Conservation (phyloP, 2,797 vertebrate genomes). For the Emydoidea blandingii region DNA sequence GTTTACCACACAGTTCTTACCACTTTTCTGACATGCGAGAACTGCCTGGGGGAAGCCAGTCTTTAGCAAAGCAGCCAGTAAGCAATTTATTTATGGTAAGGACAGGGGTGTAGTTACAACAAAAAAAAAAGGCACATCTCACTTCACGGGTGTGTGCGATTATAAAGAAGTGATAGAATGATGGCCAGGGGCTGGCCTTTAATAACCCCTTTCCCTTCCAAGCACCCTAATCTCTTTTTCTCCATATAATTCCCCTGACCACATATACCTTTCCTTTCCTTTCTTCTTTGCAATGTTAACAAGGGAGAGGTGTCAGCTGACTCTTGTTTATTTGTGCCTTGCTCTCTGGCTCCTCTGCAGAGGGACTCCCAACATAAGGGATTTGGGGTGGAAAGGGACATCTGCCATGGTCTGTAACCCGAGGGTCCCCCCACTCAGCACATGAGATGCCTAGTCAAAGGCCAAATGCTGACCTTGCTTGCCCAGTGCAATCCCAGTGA, state of each 20-base stretch:
- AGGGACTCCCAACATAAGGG: not conserved
- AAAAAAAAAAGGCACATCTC: not conserved
- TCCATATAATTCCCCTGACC: not conserved
- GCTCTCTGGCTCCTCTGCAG: not conserved
- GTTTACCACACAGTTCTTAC: conserved; percentile 24
- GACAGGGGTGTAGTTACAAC: conserved; percentile 17
- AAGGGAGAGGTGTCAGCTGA: not conserved
- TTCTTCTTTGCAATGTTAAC: not conserved
- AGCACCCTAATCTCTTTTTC: not conserved
- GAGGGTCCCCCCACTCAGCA: not conserved
- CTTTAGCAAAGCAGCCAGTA: conserved; percentile 21
- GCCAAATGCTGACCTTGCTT: not conserved
- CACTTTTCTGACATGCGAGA: conserved; percentile 23
- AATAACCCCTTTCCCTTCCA: not conserved
- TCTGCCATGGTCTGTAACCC: not conserved
- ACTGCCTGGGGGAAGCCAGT: conserved; percentile 18
- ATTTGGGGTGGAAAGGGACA: not conserved
- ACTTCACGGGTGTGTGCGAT: not conserved
- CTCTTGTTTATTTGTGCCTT: not conserved
- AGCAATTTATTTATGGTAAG: conserved; percentile 37
- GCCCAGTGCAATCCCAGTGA: not conserved
- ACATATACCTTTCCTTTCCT: not conserved
- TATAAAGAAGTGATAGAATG: not conserved
- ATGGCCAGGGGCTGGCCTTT: not conserved
- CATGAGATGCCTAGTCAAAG: not conserved